Conservation (phyloP, 1,140 invertebrate species). For the Sitophilus oryzae region DNA sequence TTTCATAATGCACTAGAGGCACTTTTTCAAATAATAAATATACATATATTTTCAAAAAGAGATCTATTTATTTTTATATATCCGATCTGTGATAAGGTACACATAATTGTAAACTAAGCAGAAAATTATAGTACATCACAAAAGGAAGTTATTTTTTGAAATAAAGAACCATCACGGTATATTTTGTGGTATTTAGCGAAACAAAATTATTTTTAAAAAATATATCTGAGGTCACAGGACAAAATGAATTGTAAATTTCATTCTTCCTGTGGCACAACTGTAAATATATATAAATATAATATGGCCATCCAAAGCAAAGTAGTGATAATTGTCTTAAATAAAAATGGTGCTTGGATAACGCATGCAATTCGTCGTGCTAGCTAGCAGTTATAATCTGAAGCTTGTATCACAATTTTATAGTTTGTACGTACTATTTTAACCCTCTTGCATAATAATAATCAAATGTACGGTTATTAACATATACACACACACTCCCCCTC, state of each 20-base stretch:
- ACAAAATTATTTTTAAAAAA: constrained; percentile 2
- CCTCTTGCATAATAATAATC: constrained; percentile 5
- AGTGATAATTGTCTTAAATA: constrained; percentile 21
- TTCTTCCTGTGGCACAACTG: not conserved
- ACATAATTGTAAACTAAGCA: constrained; percentile 18
- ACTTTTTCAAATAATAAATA: constrained; percentile 3
- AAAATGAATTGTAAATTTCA: not conserved
- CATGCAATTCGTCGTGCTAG: constrained; percentile 7
- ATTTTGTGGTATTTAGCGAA: constrained; percentile 1
- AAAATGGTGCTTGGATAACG: constrained; percentile 22
- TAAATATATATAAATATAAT: constrained; percentile 11
- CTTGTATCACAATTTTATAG: constrained; percentile 26
- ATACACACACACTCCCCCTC: not conserved
- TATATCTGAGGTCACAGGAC: not conserved
- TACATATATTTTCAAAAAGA: constrained; percentile 17
- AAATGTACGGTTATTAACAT: constrained; percentile 20
- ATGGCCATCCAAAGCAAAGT: constrained; percentile 21
- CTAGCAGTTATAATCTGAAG: constrained; percentile 12
- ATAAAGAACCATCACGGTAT: constrained; percentile 12
- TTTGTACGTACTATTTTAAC: constrained; percentile 19
- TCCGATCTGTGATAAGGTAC: constrained; percentile 22
- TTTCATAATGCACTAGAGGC: too few species aligned
- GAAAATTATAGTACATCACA: constrained; percentile 20
- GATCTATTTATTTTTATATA: constrained; percentile 22
- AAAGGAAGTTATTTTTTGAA: constrained; percentile 11